These are phyloP conservation scores for Anisognathus igniventris DNA, from an alignment of 2,797 vertebrate species.

Conservation along the genomic window DNA sequence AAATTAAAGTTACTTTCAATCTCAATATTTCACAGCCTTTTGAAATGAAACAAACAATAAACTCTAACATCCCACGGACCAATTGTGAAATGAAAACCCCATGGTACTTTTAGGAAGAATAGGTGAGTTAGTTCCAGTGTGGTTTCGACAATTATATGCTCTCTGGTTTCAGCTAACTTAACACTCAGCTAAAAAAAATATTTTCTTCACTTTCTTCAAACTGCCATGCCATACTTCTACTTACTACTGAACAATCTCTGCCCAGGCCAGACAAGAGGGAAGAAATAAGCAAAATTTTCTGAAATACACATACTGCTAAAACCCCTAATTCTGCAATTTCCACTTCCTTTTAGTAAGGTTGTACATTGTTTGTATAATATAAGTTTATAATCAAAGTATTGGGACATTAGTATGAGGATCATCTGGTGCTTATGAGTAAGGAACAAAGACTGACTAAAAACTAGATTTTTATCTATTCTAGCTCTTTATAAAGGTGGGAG, in stretches of 20 bases:
- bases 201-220: background rate
- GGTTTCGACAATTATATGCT: background rate
- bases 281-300: background rate
- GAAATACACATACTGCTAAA: background rate
- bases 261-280: background rate
- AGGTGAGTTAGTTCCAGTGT: constrained; percentile 45
- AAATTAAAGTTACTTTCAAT: background rate
- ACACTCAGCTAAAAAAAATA: background rate
- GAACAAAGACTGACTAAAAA: background rate
- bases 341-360: background rate
- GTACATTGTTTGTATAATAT: background rate
- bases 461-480: background rate
- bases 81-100: constrained; percentile 25
- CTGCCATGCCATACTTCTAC: background rate
- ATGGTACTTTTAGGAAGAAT: constrained; percentile 36
- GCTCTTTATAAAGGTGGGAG: background rate
- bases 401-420: background rate
- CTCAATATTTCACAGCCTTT: constrained; percentile 7
- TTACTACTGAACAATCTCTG: background rate
- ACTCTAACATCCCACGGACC: background rate
- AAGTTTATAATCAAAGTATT: background rate
- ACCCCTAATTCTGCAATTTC: background rate
- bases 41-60: constrained; percentile 30
- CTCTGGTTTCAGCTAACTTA: background rate
- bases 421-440: background rate